phyloP scores from a whole-genome alignment of 2,888 invertebrate species.

The Cotesia congregata region DNA sequence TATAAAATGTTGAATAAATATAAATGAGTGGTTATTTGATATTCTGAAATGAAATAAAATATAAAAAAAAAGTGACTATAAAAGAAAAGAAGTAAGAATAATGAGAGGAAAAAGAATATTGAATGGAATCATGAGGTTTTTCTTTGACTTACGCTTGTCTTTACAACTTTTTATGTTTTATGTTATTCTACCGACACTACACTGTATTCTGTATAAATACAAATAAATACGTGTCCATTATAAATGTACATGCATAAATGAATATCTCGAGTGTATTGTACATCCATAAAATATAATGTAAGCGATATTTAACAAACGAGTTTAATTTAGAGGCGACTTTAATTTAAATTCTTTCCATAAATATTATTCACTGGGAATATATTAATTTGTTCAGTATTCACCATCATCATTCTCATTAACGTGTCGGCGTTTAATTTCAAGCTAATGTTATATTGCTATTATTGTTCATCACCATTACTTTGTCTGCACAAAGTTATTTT shows the following conservation, averaged over 20 bases:
- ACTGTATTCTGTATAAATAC: neutral
- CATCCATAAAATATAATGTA: neutral
- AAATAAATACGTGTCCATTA: neutral
- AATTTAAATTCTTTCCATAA: neutral
- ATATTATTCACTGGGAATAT: neutral
- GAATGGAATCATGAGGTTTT: constrained; percentile 9
- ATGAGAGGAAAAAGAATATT: constrained; percentile 4
- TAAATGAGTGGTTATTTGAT: neutral
- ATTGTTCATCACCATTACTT: neutral
- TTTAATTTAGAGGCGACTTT: neutral
- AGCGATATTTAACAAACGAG: neutral
- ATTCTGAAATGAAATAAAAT: neutral
- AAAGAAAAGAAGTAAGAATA: constrained; percentile 9
- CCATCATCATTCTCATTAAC: neutral
- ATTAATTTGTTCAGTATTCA: neutral
- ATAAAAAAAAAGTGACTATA: neutral
- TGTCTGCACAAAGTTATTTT: no score
- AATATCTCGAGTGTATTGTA: neutral
- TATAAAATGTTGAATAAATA: neutral
- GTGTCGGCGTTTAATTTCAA: neutral
- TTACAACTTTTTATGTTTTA: neutral
- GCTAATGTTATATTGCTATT: neutral
- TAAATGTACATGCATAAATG: neutral
- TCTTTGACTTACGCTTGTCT: constrained; percentile 1
- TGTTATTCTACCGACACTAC: neutral